These are phyloP conservation scores for Cyanoramphus novaezelandiae DNA, from an alignment of 2,113 vertebrate species.

Conservation along the genomic window DNA sequence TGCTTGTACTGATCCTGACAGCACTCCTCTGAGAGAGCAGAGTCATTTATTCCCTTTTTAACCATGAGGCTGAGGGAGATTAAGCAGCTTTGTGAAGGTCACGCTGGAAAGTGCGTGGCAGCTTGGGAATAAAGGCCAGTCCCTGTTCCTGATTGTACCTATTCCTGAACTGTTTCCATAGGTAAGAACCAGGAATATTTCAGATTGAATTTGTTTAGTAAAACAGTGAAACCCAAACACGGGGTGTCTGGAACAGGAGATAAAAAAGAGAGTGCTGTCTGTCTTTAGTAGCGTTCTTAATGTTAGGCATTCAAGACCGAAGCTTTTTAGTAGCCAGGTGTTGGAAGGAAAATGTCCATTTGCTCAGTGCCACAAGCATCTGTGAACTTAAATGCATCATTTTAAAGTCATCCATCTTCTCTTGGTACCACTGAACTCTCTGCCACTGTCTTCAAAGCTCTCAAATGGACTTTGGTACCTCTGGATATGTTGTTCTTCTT, in stretches of 20 bases:
- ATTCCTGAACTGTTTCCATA: background rate
- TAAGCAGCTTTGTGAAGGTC: background rate
- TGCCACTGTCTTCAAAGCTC: background rate
- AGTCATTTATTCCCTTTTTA: background rate
- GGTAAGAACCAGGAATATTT: background rate
- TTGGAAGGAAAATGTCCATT: background rate
- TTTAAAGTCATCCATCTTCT: background rate
- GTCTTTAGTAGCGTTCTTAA: background rate
- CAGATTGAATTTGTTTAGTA: background rate
- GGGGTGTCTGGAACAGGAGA: background rate
- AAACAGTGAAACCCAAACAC: background rate
- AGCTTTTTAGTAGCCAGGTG: background rate
- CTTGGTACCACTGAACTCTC: background rate
- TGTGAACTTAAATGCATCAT: background rate
- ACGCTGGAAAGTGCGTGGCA: background rate
- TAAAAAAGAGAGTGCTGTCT: background rate
- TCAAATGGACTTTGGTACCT: background rate
- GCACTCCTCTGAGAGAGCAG: background rate
- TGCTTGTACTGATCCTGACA: background rate
- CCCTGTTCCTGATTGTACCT: fast-evolving
- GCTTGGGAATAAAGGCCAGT: background rate
- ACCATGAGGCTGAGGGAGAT: background rate
- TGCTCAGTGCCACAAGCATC: background rate
- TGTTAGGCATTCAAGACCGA: background rate
- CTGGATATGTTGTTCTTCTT: background rate